A percentile compares a stretch with the other conserved stretches of the same genome.
phyloP scores from a whole-genome alignment of 2,797 vertebrate species.

The Cirrhinus molitorella region DNA sequence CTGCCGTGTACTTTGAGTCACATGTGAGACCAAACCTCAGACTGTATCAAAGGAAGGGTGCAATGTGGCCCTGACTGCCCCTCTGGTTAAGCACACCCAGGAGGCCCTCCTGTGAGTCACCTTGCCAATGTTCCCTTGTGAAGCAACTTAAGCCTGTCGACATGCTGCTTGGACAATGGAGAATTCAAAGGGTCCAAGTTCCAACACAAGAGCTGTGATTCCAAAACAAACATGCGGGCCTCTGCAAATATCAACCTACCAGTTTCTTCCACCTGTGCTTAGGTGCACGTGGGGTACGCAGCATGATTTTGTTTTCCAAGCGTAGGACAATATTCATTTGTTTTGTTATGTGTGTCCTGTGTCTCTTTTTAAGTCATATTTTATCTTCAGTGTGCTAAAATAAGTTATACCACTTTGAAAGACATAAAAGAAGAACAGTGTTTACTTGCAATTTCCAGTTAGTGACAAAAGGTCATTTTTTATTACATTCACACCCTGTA shows the following conservation, averaged over 20 bases:
- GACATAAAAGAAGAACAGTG: slow-evolving; percentile 41
- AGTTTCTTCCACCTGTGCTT: slow-evolving; percentile 12
- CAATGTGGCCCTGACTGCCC: slow-evolving; percentile 78
- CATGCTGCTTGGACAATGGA: slow-evolving; percentile 85
- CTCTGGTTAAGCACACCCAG: slow-evolving; percentile 76
- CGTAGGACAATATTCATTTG: slow-evolving; percentile 63
- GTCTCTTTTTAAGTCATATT: not conserved
- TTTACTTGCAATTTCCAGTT: too few species aligned
- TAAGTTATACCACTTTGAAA: slow-evolving; percentile 42
- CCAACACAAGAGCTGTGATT: slow-evolving; percentile 83
- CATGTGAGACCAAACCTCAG: slow-evolving; percentile 70
- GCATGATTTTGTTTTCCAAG: slow-evolving; percentile 82
- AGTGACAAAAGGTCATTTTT: slow-evolving; percentile 86
- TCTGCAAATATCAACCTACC: slow-evolving; percentile 82
- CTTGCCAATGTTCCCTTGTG: slow-evolving; percentile 82
- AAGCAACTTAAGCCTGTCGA: slow-evolving; percentile 87
- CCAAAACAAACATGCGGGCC: slow-evolving; percentile 89
- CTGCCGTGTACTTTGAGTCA: slow-evolving; percentile 71
- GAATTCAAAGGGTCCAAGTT: slow-evolving; percentile 83
- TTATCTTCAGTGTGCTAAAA: slow-evolving; percentile 36
- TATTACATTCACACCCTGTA: slow-evolving; percentile 77
- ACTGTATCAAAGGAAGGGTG: slow-evolving; percentile 71
- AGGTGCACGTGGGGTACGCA: not conserved
- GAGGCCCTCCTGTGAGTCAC: slow-evolving; percentile 84
- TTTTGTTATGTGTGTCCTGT: not conserved